Conservation (phyloP, 2,797 vertebrate species). For the Novumbra hubbsi region DNA sequence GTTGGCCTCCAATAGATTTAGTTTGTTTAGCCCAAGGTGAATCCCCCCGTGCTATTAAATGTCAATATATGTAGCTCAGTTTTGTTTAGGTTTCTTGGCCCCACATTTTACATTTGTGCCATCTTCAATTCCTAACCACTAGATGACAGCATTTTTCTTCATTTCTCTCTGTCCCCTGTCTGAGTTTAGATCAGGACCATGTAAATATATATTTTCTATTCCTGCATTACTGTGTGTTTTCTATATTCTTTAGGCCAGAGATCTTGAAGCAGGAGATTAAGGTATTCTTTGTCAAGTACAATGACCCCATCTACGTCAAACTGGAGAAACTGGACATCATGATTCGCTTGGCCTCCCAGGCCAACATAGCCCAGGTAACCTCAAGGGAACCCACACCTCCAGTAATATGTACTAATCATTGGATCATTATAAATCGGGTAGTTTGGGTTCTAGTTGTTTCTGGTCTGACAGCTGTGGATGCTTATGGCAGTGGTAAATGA, state of each 20-base stretch:
- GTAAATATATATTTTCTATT: background rate
- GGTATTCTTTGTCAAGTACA: conserved; percentile 99
- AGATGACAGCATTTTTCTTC: conserved; percentile 33
- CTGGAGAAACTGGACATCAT: conserved; percentile 99
- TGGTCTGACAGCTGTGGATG: too few relatives aligned
- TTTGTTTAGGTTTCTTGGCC: background rate
- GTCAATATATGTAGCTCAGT: background rate
- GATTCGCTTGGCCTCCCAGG: conserved; percentile 96
- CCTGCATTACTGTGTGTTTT: background rate
- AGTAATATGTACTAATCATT: background rate
- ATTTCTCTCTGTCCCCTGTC: background rate
- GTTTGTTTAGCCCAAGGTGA: background rate
- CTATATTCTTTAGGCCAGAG: conserved; percentile 79
- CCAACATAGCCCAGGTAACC: conserved; percentile 94
- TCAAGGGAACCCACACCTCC: background rate
- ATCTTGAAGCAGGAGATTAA: conserved; percentile 99
- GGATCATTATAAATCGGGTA: background rate
- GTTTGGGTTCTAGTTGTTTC: too few relatives aligned
- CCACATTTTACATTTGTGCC: background rate
- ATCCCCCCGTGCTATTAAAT: conserved; percentile 4
- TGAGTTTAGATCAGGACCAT: background rate
- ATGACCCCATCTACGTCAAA: conserved; percentile 98
- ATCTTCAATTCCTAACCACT: conserved; percentile 13
- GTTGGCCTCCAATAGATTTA: background rate
- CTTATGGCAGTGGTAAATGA: too few relatives aligned